phyloP scores from a whole-genome alignment of 2,888 invertebrate species.

The Drosophila meridionalis region DNA sequence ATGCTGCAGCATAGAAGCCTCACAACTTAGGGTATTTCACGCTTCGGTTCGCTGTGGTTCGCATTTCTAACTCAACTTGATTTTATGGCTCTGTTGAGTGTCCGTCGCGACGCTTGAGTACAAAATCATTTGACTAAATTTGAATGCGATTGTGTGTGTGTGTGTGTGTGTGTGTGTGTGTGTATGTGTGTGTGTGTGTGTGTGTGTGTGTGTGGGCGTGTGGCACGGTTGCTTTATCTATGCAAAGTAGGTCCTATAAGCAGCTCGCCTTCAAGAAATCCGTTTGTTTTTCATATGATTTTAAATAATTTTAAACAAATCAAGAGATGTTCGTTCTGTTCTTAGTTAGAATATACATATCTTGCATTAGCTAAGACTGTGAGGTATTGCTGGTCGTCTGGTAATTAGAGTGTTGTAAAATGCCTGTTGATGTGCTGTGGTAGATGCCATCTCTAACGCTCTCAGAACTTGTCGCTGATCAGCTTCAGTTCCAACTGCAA shows the following conservation, averaged over 20 bases:
- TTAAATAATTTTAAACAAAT: background rate
- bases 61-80: conserved; percentile 6
- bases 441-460: background rate
- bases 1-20: no score
- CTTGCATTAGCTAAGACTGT: no score
- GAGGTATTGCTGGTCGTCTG: no score
- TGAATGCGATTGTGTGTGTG: conserved; percentile 4
- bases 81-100: conserved; percentile 42
- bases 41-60: background rate
- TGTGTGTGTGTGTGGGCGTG: conserved; percentile 1
- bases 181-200: background rate
- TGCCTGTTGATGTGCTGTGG: background rate
- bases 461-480: background rate
- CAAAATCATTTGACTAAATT: conserved; percentile 48
- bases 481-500: background rate
- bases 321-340: background rate
- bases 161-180: background rate
- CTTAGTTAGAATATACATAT: background rate
- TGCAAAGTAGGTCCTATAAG: background rate
- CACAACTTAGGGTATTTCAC: background rate
- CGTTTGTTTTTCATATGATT: background rate
- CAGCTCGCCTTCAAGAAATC: background rate
- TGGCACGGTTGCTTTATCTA: conserved; percentile 4
- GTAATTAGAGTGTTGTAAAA: background rate
- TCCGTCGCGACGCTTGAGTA: conserved; percentile 41